Percentiles rank a stretch among this genome's conserved stretches.
These are phyloP conservation scores for Maniola jurtina DNA, from an alignment of 1,140 invertebrate genomes.

Conservation along the genomic window DNA sequence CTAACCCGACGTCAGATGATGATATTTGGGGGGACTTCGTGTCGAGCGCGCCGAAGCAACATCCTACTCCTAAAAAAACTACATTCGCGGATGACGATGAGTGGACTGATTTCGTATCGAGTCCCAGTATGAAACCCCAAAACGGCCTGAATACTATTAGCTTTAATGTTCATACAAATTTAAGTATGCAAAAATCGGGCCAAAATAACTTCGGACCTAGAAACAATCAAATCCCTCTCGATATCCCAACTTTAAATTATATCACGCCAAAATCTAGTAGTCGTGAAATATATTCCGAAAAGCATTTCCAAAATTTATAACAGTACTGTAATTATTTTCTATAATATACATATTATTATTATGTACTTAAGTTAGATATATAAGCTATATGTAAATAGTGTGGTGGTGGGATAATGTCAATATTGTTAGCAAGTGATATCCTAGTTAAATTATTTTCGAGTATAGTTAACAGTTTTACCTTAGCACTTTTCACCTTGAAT, in stretches of 20 bases:
- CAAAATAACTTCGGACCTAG: slow-evolving; percentile 46
- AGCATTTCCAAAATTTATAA: slow-evolving; percentile 77
- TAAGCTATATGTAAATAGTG: slow-evolving; percentile 60
- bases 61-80: slow-evolving; percentile 51
- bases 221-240: slow-evolving; percentile 52
- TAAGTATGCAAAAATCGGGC: slow-evolving; percentile 54
- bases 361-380: slow-evolving; percentile 35
- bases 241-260: slow-evolving; percentile 67
- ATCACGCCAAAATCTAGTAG: slow-evolving; percentile 63
- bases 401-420: slow-evolving; percentile 45
- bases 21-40: slow-evolving; percentile 82
- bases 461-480: not conserved
- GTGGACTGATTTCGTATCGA: slow-evolving; percentile 83
- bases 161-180: slow-evolving; percentile 68
- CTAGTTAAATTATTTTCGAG: slow-evolving; percentile 13
- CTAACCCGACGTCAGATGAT: slow-evolving; percentile 68
- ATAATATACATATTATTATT: slow-evolving; percentile 42
- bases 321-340: slow-evolving; percentile 40
- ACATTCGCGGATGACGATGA: slow-evolving; percentile 79
- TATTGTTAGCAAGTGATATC: slow-evolving; percentile 26
- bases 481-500: slow-evolving; percentile 10
- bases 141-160: slow-evolving; percentile 72
- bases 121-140: slow-evolving; percentile 65
- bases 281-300: slow-evolving; percentile 53
- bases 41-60: slow-evolving; percentile 72